phyloP scores from a whole-genome alignment of 1,140 invertebrate genomes.

The Drosophila arizonae region DNA sequence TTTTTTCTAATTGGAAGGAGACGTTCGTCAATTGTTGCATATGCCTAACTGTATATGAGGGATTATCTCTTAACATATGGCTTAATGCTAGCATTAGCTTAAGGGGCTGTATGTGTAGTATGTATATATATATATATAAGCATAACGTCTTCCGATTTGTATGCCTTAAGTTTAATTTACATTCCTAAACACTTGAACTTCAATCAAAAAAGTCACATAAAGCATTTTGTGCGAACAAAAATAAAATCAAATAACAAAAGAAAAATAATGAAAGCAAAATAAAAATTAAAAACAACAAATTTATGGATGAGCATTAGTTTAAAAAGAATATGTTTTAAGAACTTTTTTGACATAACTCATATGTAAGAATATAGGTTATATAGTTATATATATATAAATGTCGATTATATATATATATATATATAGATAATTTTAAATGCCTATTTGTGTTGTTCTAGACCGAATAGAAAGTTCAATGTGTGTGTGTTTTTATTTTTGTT shows the following conservation, averaged over 20 bases:
- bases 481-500: conserved; percentile 43
- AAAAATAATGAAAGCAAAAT: conserved; percentile 16
- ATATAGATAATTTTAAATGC: conserved; percentile 58
- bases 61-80: conserved; percentile 48
- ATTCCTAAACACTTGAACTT: conserved; percentile 13
- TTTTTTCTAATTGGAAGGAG: conserved; percentile 9
- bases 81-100: conserved; percentile 53
- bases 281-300: conserved; percentile 19
- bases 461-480: conserved; percentile 53
- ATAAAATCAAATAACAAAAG: neutral
- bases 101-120: conserved; percentile 22
- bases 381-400: conserved; percentile 25
- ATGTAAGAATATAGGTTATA: conserved; percentile 15
- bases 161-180: conserved; percentile 17
- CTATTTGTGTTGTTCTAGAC: conserved; percentile 74
- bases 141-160: conserved; percentile 7
- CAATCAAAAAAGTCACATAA: conserved; percentile 19
- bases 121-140: conserved; percentile 30
- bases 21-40: conserved; percentile 5
- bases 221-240: conserved; percentile 29
- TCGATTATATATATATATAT: conserved; percentile 27
- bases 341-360: conserved; percentile 24
- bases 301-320: conserved; percentile 13
- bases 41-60: conserved; percentile 35
- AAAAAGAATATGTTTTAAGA: conserved; percentile 2